These are phyloP conservation scores for Monomorium pharaonis DNA, from an alignment of 1,140 invertebrate species.

Conservation along the genomic window DNA sequence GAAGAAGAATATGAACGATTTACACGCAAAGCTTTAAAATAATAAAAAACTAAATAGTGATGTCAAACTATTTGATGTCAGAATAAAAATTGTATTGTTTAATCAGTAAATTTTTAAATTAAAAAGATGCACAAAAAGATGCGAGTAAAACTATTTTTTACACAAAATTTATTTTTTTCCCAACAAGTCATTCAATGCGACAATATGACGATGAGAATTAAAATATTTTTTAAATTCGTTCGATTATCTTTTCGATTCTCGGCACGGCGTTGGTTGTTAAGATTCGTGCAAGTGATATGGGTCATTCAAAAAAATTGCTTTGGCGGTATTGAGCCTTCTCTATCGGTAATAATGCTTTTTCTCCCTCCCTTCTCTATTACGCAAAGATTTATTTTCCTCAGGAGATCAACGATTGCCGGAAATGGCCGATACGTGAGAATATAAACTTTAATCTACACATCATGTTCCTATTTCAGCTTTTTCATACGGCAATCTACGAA, in stretches of 20 bases:
- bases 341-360: conserved; percentile 45
- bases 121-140: not conserved
- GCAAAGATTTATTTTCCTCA: conserved; percentile 67
- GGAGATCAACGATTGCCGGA: conserved; percentile 54
- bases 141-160: not conserved
- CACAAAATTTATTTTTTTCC: not conserved
- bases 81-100: not conserved
- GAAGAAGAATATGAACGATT: not conserved
- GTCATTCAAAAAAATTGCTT: conserved; percentile 37
- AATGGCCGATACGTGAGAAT: conserved; percentile 56
- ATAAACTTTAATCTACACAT: conserved; percentile 20
- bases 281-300: conserved; percentile 44
- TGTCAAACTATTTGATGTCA: not conserved
- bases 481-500: not conserved
- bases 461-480: not conserved
- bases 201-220: not conserved
- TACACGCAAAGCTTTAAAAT: not conserved
- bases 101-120: not conserved
- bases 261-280: not conserved
- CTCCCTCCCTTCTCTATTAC: not conserved
- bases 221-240: conserved; percentile 47
- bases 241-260: conserved; percentile 29
- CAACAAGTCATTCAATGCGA: not conserved
- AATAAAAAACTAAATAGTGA: not conserved
- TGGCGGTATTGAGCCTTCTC: conserved; percentile 10